Percentiles rank a stretch among this genome's conserved stretches.
phyloP scores from a whole-genome alignment of 2,797 vertebrate species.

The Acanthis flammea region DNA sequence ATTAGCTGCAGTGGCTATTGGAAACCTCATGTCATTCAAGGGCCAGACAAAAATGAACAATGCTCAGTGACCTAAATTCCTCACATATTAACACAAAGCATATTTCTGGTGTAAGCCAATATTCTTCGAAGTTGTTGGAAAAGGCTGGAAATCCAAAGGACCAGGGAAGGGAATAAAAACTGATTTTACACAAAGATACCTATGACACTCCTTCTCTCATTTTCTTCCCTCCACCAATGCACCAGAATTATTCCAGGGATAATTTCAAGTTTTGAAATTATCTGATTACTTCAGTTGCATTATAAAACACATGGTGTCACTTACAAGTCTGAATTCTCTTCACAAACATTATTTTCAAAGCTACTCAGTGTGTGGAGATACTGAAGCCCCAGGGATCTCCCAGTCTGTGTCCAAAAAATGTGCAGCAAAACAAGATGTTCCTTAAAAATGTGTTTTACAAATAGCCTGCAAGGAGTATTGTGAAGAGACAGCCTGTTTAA shows the following conservation, averaged over 20 bases:
- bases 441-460: background rate
- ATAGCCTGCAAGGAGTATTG: background rate
- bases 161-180: background rate
- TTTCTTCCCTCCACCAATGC: background rate
- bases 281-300: background rate
- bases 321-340: background rate
- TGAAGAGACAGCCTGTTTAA: background rate
- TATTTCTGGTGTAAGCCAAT: slow-evolving; percentile 21
- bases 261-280: too few relatives aligned
- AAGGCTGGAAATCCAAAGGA: background rate
- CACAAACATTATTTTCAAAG: background rate
- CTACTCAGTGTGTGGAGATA: background rate
- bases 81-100: slow-evolving; percentile 15
- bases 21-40: slow-evolving; percentile 35
- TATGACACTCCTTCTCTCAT: background rate
- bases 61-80: slow-evolving; percentile 54
- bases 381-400: background rate
- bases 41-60: slow-evolving; percentile 39
- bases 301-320: background rate
- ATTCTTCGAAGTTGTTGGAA: slow-evolving; percentile 43
- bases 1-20: slow-evolving; percentile 28
- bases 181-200: background rate
- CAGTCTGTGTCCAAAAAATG: background rate
- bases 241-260: background rate
- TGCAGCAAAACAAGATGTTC: background rate